phyloP scores from a whole-genome alignment of 2,113 vertebrate species.

The Polypterus senegalus region DNA sequence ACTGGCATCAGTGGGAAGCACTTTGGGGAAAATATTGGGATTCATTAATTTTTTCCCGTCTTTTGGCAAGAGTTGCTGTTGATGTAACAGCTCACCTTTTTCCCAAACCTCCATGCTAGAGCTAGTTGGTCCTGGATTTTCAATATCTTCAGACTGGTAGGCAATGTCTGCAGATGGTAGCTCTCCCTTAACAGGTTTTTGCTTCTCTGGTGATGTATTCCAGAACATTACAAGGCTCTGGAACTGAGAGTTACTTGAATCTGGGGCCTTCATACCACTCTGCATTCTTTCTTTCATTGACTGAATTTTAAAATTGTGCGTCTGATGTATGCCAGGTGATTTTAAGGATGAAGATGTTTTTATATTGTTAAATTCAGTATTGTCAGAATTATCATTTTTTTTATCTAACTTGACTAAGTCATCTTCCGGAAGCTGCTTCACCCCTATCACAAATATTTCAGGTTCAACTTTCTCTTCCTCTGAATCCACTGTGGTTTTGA shows the following conservation, averaged over 20 bases:
- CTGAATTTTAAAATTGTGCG: conserved; percentile 42
- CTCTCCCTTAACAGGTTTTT: conserved; percentile 16
- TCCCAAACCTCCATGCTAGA: conserved; percentile 20
- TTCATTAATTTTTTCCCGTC: conserved; percentile 26
- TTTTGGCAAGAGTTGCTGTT: conserved; percentile 5
- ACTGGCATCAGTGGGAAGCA: conserved; percentile 32
- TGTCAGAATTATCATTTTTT: conserved; percentile 35
- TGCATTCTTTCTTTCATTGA: conserved; percentile 57
- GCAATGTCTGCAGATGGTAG: conserved; percentile 20
- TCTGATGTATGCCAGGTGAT: conserved; percentile 9
- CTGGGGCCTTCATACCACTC: conserved; percentile 35
- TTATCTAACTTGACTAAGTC: conserved; percentile 27
- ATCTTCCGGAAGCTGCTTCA: conserved; percentile 6
- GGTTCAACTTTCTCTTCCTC: conserved; percentile 50
- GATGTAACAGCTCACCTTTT: conserved; percentile 13
- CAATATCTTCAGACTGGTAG: conserved; percentile 26
- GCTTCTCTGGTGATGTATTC: conserved; percentile 43
- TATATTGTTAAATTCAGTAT: too few species aligned
- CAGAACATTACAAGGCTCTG: conserved; percentile 74
- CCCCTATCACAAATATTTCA: conserved; percentile 17
- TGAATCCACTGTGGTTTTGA: conserved; percentile 15
- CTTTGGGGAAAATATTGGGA: conserved; percentile 33
- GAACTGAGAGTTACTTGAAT: conserved; percentile 53
- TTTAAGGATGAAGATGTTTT: too few species aligned
- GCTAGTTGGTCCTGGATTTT: conserved; percentile 24